Percentiles rank a stretch among this genome's conserved stretches.
Conservation (phyloP, 1,140 invertebrate genomes). For the Drosophila mayri region DNA sequence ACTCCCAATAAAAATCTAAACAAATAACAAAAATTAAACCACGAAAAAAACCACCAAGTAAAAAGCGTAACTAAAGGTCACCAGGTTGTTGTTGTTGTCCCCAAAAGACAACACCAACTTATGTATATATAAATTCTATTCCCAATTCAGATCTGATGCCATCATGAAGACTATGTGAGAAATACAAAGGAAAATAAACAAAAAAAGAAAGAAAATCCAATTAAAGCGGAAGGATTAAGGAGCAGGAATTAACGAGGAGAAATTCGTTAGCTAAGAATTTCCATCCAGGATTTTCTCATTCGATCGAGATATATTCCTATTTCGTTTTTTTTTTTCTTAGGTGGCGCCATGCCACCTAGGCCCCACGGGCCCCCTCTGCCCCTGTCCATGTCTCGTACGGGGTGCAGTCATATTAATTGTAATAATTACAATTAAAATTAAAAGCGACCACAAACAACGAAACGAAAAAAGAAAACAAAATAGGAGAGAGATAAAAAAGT, state of each 20-base stretch:
- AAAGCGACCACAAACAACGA: conserved; percentile 35
- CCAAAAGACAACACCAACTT: conserved; percentile 21
- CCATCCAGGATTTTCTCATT: conserved; percentile 15
- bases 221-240: not conserved
- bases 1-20: not conserved
- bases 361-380: conserved; percentile 42
- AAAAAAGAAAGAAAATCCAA: not conserved
- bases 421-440: conserved; percentile 58
- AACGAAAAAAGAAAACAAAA: conserved; percentile 36
- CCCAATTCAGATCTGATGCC: conserved; percentile 26
- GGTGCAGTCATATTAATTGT: conserved; percentile 26
- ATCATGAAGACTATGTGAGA: conserved; percentile 30
- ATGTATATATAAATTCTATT: conserved; percentile 21
- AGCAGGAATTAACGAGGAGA: conserved; percentile 7
- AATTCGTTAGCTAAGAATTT: conserved; percentile 20
- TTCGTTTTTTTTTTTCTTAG: not conserved
- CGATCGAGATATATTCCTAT: not conserved
- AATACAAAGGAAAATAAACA: not conserved
- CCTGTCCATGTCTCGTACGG: conserved; percentile 24
- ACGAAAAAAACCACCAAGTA: conserved; percentile 4
- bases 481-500: not conserved
- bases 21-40: not conserved
- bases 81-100: conserved; percentile 42
- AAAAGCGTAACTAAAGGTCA: conserved; percentile 44
- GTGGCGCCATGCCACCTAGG: conserved; percentile 43